Percentiles rank a stretch among this genome's conserved stretches.
These are phyloP conservation scores for Automeris io DNA, from an alignment of 2,888 invertebrate species.

Conservation along the genomic window DNA sequence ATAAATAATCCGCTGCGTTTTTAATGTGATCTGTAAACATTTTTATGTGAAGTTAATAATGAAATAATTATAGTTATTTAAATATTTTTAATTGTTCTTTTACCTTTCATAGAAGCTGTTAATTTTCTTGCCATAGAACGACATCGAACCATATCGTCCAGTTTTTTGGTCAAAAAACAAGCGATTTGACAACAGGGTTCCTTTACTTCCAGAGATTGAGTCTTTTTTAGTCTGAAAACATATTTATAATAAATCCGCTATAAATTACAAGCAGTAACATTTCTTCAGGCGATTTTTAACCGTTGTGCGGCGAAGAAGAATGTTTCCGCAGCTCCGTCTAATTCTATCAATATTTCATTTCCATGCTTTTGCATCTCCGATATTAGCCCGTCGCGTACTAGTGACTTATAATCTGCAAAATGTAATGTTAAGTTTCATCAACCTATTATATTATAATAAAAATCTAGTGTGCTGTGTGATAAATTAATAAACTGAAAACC, in stretches of 20 bases:
- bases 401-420: slow-evolving; percentile 42
- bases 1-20: slow-evolving; percentile 44
- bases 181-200: slow-evolving; percentile 37
- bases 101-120: slow-evolving; percentile 50
- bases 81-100: neutral
- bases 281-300: slow-evolving; percentile 19
- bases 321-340: slow-evolving; percentile 43
- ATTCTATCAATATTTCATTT: slow-evolving; percentile 49
- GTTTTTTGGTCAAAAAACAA: slow-evolving; percentile 35
- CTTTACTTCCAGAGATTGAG: slow-evolving; percentile 21
- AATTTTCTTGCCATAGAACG: slow-evolving; percentile 50
- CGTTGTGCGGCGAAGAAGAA: slow-evolving; percentile 64
- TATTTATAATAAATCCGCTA: neutral
- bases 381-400: slow-evolving; percentile 46
- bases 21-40: slow-evolving; percentile 47
- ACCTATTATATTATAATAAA: no score
- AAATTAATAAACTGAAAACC: slow-evolving; percentile 13
- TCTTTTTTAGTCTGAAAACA: slow-evolving; percentile 40
- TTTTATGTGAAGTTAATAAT: neutral
- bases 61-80: neutral
- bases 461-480: neutral
- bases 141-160: slow-evolving; percentile 45
- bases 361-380: slow-evolving; percentile 60
- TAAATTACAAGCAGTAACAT: neutral
- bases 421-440: no score